Evolutionary conservation across 2,888 invertebrate species (phyloP).

Genomic region (Pyrrhopygopsis socrates): DNA sequence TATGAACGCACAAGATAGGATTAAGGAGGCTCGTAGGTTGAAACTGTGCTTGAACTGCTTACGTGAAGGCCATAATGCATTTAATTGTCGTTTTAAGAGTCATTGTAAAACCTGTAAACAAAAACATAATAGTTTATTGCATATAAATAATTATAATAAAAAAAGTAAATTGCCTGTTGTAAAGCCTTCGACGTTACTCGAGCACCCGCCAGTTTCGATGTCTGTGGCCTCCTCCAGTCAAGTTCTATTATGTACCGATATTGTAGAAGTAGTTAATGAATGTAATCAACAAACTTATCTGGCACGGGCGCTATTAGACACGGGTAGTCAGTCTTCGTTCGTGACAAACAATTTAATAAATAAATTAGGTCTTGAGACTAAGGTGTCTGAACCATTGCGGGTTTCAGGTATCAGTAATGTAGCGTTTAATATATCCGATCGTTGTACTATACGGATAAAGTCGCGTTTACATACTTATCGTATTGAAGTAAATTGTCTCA

Average conservation of each 20-base stretch:
- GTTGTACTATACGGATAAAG: neutral
- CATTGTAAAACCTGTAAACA: neutral
- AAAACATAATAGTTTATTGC: neutral
- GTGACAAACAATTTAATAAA: neutral
- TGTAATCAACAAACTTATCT: neutral
- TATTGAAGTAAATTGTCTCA: neutral
- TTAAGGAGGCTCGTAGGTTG: neutral
- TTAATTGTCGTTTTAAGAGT: neutral
- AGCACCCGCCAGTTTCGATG: neutral
- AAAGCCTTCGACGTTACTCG: too few relatives aligned
- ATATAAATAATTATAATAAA: neutral
- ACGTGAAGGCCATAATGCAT: neutral
- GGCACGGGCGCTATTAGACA: constrained; percentile 1
- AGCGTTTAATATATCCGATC: neutral
- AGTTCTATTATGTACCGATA: neutral
- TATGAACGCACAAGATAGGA: neutral
- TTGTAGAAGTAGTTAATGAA: neutral
- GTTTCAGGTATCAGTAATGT: neutral
- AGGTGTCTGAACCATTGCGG: neutral
- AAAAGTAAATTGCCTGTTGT: neutral
- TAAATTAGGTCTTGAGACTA: neutral
- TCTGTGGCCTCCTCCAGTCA: neutral
- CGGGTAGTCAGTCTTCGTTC: constrained; percentile 6
- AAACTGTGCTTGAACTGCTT: neutral
- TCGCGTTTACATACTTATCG: neutral